Conservation (phyloP, 2,797 vertebrate species). For the Anas capensis region DNA sequence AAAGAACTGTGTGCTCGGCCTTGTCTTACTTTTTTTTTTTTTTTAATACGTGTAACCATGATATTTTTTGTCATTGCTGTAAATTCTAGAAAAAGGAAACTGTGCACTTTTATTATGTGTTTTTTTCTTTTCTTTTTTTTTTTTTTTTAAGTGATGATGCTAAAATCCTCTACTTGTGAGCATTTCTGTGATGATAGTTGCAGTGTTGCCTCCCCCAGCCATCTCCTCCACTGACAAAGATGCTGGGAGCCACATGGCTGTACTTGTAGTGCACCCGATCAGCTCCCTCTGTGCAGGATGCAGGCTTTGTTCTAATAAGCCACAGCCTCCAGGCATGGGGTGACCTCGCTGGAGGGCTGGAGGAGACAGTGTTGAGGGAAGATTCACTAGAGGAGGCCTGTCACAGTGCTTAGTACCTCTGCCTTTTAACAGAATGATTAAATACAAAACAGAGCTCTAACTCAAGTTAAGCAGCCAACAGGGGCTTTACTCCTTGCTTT, state of each 20-base stretch:
- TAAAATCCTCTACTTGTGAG: background rate
- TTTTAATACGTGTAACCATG: background rate
- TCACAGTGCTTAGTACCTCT: background rate
- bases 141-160: background rate
- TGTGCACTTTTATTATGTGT: too few relatives aligned
- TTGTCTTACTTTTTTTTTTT: background rate
- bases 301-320: background rate
- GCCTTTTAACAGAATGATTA: background rate
- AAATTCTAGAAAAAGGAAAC: background rate
- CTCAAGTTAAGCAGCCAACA: background rate
- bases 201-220: background rate
- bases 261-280: background rate
- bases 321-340: background rate
- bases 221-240: background rate
- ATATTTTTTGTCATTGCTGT: background rate
- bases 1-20: background rate
- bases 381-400: background rate
- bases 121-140: too few relatives aligned
- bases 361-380: background rate
- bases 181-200: background rate
- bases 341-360: background rate
- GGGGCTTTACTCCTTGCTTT: background rate
- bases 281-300: background rate
- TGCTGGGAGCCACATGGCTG: background rate
- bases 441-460: background rate